Evolutionary conservation across 2,113 vertebrate genomes (phyloP), one percentile per base, ranked within the genome.

Genomic region (Gobius niger): DNA sequence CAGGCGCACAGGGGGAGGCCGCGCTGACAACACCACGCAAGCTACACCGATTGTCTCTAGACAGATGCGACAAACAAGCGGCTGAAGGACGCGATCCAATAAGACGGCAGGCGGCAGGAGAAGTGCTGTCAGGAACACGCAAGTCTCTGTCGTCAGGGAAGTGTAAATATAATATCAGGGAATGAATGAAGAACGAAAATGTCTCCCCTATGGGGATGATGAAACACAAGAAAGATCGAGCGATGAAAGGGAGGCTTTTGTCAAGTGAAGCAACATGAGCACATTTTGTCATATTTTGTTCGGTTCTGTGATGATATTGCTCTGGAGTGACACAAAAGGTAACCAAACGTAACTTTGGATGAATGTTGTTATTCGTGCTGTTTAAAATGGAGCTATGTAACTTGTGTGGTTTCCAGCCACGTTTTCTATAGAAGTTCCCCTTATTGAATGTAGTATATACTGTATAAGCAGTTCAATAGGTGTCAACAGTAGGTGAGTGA

Each of bases 1-100:
- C 87, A 92, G 83, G 47, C 85, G 83, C 87, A 90, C 72, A 73
- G 84, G 85, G 81, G 82, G 69, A 85, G 82, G 79, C 79, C 85
- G 14, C 89, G 89, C 82, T 85, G 78, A 78, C 83, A 83, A 89
- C 80, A 75, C 52, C 65, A 77, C 83, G 73, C 64, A 49, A 63
- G 62, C 62, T 73, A 73, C 14, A 24, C 74, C 47, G 24, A 71
- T 69, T 68, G 76, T 80, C 74, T 81, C 60, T 51, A 72, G 69
- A 76, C 67, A 59, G 57, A 56, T 51, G 83, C 59, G 73, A 72
- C 76, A 78, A 85, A 81, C 77, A 78, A 86, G 81, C 82, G 67
- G 80, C 77, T 74, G 81, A 87, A 76, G 83, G 83, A 82, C 78
- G 5, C 49, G 68, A 85, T 81, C 77, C 79, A 74, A 76, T 75